These are phyloP conservation scores for Numenius arquata DNA, from an alignment of 2,113 vertebrate species.

Conservation along the genomic window DNA sequence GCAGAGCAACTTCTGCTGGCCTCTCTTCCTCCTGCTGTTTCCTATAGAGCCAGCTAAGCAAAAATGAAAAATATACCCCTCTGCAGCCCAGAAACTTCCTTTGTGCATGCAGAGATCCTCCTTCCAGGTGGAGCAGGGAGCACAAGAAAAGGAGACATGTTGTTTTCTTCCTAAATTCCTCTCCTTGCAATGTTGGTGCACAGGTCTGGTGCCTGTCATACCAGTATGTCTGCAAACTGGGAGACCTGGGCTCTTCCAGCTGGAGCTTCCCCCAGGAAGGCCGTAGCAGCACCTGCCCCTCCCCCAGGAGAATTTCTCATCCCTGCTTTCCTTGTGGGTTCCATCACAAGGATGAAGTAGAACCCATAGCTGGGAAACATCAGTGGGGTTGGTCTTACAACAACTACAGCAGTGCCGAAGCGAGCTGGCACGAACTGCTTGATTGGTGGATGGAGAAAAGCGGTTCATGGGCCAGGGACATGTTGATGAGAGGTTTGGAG, in stretches of 20 bases:
- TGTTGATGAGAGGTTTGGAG: not conserved
- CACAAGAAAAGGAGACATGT: not conserved
- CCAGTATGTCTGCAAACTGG: not conserved
- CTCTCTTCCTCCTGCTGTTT: conserved; percentile 48
- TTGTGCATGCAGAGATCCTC: not conserved
- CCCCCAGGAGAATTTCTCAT: not conserved
- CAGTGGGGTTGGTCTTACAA: not conserved
- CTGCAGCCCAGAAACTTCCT: not conserved
- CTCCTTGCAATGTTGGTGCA: not conserved
- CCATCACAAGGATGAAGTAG: not conserved
- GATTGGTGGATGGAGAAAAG: not conserved
- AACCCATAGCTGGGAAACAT: not conserved
- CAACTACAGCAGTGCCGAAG: not conserved
- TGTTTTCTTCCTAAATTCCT: not conserved
- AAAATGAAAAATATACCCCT: conserved; percentile 1
- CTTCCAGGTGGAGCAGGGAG: not conserved
- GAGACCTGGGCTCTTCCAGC: not conserved
- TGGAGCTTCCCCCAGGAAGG: not conserved
- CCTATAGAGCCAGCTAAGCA: not conserved
- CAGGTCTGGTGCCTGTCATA: not conserved
- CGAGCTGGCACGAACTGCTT: fast-evolving
- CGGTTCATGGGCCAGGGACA: not conserved
- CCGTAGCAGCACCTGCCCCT: not conserved
- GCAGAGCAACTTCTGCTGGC: conserved; percentile 6
- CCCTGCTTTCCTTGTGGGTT: not conserved